Evolutionary conservation across 2,113 vertebrate genomes (phyloP).

Genomic region (Toxostoma redivivum): DNA sequence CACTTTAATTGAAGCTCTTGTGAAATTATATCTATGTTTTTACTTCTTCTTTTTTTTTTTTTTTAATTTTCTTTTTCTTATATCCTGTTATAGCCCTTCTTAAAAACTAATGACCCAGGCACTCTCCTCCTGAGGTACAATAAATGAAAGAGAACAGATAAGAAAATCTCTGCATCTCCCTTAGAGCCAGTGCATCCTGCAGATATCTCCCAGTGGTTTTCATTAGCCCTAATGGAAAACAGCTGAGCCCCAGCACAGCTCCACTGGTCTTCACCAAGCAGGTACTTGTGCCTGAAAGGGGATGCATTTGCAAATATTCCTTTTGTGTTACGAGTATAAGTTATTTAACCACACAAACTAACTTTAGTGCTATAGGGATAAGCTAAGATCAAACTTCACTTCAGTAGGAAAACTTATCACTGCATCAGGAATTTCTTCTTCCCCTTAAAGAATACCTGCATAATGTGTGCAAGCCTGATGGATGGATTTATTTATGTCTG

Average conservation of each 20-base stretch:
- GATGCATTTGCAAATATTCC: background rate
- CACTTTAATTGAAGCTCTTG: background rate
- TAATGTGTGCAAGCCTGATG: background rate
- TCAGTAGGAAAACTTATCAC: background rate
- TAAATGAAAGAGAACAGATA: conserved; percentile 18
- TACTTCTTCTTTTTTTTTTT: background rate
- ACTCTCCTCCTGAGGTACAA: background rate
- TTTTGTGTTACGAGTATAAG: background rate
- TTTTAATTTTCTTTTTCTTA: background rate
- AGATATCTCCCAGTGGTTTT: conserved; percentile 3
- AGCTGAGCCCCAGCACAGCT: background rate
- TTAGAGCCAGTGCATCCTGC: background rate
- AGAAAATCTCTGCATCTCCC: conserved; percentile 11
- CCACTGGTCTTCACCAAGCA: background rate
- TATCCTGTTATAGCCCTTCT: background rate
- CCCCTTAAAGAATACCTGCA: background rate
- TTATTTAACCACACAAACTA: background rate
- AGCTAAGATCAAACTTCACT: background rate
- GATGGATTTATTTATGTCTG: background rate
- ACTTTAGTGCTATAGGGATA: background rate
- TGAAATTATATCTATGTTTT: background rate
- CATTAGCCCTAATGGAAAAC: conserved; percentile 25
- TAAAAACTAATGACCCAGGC: conserved; percentile 21
- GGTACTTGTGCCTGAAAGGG: background rate
- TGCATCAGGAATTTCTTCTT: background rate